Evolutionary conservation across 2,113 vertebrate genomes (phyloP).

Genomic region (Cyanocitta stelleri): DNA sequence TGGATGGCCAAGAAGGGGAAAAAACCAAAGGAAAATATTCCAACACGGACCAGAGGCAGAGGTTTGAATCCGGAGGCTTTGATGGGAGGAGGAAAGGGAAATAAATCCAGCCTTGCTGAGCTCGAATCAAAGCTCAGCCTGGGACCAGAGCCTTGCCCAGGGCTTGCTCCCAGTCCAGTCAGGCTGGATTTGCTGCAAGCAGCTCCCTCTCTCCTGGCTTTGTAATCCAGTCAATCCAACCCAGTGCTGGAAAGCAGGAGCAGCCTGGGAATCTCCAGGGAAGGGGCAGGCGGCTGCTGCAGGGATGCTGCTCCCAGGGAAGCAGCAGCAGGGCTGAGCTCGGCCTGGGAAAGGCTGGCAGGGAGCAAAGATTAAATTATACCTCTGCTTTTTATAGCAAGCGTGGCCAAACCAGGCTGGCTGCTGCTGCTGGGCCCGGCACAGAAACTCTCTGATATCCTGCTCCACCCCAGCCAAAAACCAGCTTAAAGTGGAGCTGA

Average conservation of each 20-base stretch:
- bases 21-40: neutral
- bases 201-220: neutral
- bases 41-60: neutral
- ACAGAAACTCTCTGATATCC: neutral
- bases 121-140: neutral
- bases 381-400: neutral
- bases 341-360: neutral
- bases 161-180: neutral
- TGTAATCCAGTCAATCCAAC: accelerated
- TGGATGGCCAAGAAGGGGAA: neutral
- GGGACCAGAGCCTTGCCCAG: neutral
- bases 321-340: neutral
- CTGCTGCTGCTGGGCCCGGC: neutral
- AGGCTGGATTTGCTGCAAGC: neutral
- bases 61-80: neutral
- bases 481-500: accelerated
- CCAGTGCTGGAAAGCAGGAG: neutral
- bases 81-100: neutral
- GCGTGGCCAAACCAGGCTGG: neutral
- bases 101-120: neutral
- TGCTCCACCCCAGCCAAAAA: neutral
- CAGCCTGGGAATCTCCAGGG: neutral
- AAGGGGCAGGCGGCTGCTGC: neutral
- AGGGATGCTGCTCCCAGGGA: neutral
- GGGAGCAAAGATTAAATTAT: neutral